Evolutionary conservation across 2,797 vertebrate genomes (phyloP).

Genomic region (Sparidentex hasta): DNA sequence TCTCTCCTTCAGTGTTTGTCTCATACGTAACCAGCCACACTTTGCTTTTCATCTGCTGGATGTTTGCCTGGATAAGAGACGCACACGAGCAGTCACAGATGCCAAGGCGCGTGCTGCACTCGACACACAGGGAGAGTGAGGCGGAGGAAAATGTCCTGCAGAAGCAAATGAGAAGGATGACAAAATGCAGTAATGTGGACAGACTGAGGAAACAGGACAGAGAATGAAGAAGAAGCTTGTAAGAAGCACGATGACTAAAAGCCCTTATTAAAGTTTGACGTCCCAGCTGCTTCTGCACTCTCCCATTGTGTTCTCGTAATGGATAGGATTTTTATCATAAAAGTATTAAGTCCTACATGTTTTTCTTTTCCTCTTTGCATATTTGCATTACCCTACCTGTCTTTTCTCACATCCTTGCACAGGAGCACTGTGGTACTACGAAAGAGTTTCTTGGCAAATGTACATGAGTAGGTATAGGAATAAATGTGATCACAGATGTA

Average conservation of each 20-base stretch:
- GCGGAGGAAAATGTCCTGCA: conserved; percentile 37
- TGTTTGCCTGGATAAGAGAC: conserved; percentile 41
- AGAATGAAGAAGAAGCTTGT: conserved; percentile 42
- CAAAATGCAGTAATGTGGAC: conserved; percentile 54
- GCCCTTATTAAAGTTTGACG: conserved; percentile 66
- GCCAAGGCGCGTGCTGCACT: conserved; percentile 44
- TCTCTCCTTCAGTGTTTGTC: conserved; percentile 48
- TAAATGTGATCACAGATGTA: conserved; percentile 40
- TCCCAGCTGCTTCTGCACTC: conserved; percentile 59
- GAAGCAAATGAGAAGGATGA: conserved; percentile 50
- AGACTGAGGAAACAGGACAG: conserved; percentile 31
- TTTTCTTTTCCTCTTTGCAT: not conserved
- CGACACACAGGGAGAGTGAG: conserved; percentile 36
- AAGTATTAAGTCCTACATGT: conserved; percentile 9
- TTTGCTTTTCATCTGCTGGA: conserved; percentile 61
- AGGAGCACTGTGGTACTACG: not conserved
- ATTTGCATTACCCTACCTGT: not conserved
- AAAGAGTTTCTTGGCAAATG: not conserved
- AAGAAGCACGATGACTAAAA: conserved; percentile 65
- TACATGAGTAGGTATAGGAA: conserved; percentile 1
- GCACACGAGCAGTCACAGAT: conserved; percentile 30
- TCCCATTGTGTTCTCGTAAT: conserved; percentile 49
- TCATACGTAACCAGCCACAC: conserved; percentile 41
- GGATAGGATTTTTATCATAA: conserved; percentile 49
- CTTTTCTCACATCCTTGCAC: not conserved